A percentile compares a stretch with the other conserved stretches of the same genome.
Evolutionary conservation across 2,888 invertebrate genomes (phyloP).

Genomic region (Neria commutata): DNA sequence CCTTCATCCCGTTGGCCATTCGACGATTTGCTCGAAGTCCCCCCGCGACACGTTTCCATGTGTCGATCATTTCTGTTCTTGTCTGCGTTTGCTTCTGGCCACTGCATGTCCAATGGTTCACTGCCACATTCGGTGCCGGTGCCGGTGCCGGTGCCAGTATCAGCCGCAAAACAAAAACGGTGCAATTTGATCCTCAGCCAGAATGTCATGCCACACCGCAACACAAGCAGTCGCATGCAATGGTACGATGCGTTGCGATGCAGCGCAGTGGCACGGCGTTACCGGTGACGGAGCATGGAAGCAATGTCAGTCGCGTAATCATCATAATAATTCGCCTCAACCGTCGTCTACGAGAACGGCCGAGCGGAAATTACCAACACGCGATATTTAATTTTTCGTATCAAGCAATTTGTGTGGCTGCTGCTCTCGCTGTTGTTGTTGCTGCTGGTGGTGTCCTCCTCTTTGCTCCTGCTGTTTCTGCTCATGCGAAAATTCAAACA

Average conservation of each 20-base stretch:
- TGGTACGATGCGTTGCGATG: constrained; percentile 30
- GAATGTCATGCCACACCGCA: constrained; percentile 48
- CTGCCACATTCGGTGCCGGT: too few relatives aligned
- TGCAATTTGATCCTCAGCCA: constrained; percentile 50
- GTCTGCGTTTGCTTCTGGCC: constrained; percentile 46
- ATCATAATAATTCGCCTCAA: constrained; percentile 50
- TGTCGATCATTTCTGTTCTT: constrained; percentile 36
- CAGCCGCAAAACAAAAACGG: constrained; percentile 21
- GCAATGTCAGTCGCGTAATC: constrained; percentile 51
- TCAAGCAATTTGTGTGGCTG: constrained; percentile 21
- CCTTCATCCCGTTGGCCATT: background rate
- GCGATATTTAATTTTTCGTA: constrained; percentile 52
- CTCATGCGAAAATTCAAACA: background rate
- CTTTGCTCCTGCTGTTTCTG: constrained; percentile 8
- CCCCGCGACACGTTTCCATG: constrained; percentile 6
- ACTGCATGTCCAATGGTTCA: constrained; percentile 46
- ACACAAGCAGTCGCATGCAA: constrained; percentile 24
- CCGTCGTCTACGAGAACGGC: constrained; percentile 47
- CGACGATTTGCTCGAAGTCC: background rate
- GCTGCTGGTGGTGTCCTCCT: background rate
- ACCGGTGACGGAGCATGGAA: constrained; percentile 40
- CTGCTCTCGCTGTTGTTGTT: constrained; percentile 4
- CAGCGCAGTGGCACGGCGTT: constrained; percentile 24
- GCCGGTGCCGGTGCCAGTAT: too few relatives aligned
- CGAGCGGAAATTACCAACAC: constrained; percentile 57